phyloP scores from a whole-genome alignment of 2,797 vertebrate species.

The Lacerta agilis region DNA sequence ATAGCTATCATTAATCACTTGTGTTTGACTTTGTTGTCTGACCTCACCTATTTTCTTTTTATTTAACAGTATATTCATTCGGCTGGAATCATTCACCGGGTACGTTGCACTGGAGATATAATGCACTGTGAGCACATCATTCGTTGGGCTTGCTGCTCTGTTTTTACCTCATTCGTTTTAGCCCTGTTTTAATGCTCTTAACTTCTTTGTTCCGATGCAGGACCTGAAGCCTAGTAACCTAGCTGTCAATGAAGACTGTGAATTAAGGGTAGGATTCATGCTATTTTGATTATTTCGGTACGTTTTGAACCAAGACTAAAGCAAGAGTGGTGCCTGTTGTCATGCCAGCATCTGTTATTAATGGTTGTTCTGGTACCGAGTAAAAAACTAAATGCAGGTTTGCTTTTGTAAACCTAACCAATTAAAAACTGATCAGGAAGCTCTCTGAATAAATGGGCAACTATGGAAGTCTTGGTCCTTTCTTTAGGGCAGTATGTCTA shows the following conservation, averaged over 20 bases:
- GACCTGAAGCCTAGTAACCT: slow-evolving; percentile 98
- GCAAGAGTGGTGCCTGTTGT: not conserved
- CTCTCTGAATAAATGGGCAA: not conserved
- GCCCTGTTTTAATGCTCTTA: not conserved
- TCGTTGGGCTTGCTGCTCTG: not conserved
- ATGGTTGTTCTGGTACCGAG: not conserved
- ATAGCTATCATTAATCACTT: not conserved
- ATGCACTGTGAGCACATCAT: not conserved
- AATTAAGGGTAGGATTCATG: slow-evolving; percentile 87
- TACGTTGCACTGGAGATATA: slow-evolving; percentile 77
- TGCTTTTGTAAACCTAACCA: not conserved
- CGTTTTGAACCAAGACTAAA: slow-evolving; percentile 3
- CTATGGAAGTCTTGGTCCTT: not conserved
- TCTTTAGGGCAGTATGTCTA: not conserved
- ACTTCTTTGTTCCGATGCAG: slow-evolving; percentile 72
- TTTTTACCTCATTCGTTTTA: slow-evolving; percentile 28
- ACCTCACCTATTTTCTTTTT: slow-evolving; percentile 21
- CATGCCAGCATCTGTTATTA: not conserved
- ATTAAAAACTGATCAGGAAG: not conserved
- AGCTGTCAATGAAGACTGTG: slow-evolving; percentile 97
- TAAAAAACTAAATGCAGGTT: not conserved
- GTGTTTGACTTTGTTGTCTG: slow-evolving; percentile 39
- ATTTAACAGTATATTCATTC: slow-evolving; percentile 95
- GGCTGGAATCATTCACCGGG: slow-evolving; percentile 96
- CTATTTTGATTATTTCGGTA: slow-evolving; percentile 20